phyloP scores from a whole-genome alignment of 2,888 invertebrate genomes.

The Notodonta ziczac region DNA sequence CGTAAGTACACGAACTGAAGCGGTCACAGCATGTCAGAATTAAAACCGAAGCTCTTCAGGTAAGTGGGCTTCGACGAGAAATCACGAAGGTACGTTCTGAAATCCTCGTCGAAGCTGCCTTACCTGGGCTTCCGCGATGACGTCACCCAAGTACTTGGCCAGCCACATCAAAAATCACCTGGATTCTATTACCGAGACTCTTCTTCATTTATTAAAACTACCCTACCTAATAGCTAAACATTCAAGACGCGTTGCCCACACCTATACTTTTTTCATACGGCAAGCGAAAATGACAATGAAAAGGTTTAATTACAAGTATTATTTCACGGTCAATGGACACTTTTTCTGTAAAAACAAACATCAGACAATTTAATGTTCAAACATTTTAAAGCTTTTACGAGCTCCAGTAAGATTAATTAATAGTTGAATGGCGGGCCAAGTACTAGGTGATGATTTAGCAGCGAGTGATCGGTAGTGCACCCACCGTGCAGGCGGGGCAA shows the following conservation, averaged over 20 bases:
- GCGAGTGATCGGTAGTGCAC: constrained; percentile 21
- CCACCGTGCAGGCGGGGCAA: constrained; percentile 85
- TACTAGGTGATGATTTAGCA: constrained; percentile 9
- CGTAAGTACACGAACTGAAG: constrained; percentile 8
- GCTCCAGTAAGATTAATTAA: no score
- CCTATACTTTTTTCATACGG: no score
- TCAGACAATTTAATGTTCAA: no score
- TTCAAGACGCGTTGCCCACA: no score
- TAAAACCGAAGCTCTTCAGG: background rate
- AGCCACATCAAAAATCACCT: background rate
- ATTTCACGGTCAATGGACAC: no score
- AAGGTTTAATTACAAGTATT: no score
- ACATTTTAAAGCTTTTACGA: no score
- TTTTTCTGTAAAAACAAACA: no score
- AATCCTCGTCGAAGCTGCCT: background rate
- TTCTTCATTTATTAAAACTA: no score
- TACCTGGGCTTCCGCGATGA: background rate
- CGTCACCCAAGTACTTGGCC: background rate
- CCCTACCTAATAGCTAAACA: no score
- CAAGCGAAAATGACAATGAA: no score
- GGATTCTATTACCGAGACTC: background rate
- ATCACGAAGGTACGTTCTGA: background rate
- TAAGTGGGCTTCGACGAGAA: background rate
- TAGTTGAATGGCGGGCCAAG: background rate
- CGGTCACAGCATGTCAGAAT: constrained; percentile 17